Conservation (phyloP, 2,113 vertebrate genomes). For the Eurypyga helias region DNA sequence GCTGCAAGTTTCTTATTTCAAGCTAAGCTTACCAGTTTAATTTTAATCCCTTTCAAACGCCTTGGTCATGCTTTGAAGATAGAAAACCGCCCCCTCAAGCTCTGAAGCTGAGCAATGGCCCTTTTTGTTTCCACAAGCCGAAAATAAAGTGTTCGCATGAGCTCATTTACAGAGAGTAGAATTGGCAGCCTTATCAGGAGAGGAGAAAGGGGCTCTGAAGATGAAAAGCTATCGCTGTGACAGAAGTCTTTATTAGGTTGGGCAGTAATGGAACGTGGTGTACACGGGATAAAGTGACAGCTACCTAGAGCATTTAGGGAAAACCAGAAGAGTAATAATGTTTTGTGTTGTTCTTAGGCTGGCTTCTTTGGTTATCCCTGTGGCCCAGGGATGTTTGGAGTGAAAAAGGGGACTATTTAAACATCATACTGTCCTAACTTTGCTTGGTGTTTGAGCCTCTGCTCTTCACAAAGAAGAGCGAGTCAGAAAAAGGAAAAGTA, state of each 20-base stretch:
- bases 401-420: background rate
- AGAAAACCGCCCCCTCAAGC: constrained; percentile 47
- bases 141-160: constrained; percentile 79
- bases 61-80: constrained; percentile 74
- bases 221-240: constrained; percentile 79
- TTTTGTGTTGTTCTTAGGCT: constrained; percentile 63
- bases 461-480: background rate
- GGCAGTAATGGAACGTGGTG: constrained; percentile 73
- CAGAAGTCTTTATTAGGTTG: constrained; percentile 84
- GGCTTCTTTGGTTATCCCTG: constrained; percentile 44
- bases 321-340: constrained; percentile 66
- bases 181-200: constrained; percentile 82
- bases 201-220: constrained; percentile 75
- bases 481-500: constrained; percentile 12
- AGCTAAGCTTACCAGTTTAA: constrained; percentile 36
- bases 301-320: constrained; percentile 74
- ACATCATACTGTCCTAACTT: background rate
- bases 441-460: background rate
- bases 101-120: constrained; percentile 54
- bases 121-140: constrained; percentile 71
- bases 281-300: constrained; percentile 68
- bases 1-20: constrained; percentile 30
- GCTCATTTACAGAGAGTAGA: constrained; percentile 79
- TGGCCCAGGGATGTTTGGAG: constrained; percentile 42
- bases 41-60: constrained; percentile 73